These are phyloP conservation scores for Sebastes iracundus DNA, from an alignment of 2,797 vertebrate genomes.

Conservation along the genomic window DNA sequence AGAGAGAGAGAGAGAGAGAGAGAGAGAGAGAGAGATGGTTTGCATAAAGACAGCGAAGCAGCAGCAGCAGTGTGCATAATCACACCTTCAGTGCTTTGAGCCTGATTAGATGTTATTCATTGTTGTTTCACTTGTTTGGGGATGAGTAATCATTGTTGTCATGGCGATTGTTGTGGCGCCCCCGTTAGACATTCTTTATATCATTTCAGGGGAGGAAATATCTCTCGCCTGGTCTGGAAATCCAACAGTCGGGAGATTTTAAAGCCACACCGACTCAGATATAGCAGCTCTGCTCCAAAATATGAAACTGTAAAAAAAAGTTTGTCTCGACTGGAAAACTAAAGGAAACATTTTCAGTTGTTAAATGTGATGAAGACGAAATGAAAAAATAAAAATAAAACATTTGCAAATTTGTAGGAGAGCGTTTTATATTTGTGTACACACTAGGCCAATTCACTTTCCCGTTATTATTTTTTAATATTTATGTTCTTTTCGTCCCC, in stretches of 20 bases:
- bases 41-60: slow-evolving; percentile 56
- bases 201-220: slow-evolving; percentile 50
- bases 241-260: slow-evolving; percentile 16
- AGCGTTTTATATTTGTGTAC: neutral
- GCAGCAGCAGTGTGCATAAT: slow-evolving; percentile 63
- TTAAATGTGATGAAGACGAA: neutral
- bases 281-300: neutral
- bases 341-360: neutral
- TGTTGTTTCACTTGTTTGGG: slow-evolving; percentile 68
- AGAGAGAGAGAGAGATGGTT: slow-evolving; percentile 41
- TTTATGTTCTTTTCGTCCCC: too few relatives aligned
- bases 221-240: slow-evolving; percentile 20
- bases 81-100: slow-evolving; percentile 63
- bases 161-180: slow-evolving; percentile 68
- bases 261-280: slow-evolving; percentile 10
- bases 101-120: slow-evolving; percentile 68
- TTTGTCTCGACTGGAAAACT: neutral
- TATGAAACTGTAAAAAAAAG: neutral
- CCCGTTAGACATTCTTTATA: slow-evolving; percentile 51
- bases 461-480: too few relatives aligned
- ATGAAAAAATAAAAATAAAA: too few relatives aligned
- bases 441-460: neutral
- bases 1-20: slow-evolving; percentile 1
- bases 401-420: neutral
- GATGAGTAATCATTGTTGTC: slow-evolving; percentile 74